Conservation (phyloP, 1,140 invertebrate species). For the Cydia fagiglandana region DNA sequence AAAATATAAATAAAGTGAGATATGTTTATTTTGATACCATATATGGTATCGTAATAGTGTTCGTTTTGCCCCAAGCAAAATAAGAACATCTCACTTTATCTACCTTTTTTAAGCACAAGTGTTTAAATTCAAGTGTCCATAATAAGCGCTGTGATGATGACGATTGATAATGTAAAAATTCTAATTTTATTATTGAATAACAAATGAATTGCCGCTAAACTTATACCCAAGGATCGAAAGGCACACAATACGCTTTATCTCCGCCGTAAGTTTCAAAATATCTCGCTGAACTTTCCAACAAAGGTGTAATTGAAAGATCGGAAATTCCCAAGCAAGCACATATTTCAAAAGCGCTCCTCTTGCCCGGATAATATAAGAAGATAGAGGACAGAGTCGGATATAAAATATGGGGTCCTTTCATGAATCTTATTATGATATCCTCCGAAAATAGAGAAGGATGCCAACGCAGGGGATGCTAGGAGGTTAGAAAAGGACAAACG, state of each 20-base stretch:
- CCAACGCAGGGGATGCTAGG: constrained; percentile 32
- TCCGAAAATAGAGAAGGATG: constrained; percentile 71
- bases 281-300: constrained; percentile 60
- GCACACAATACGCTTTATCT: constrained; percentile 29
- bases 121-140: no score
- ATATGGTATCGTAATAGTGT: no score
- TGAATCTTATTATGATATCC: constrained; percentile 87
- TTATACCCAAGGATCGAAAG: not conserved
- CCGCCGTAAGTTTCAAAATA: constrained; percentile 55
- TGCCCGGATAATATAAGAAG: constrained; percentile 80
- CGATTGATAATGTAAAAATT: no score
- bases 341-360: constrained; percentile 76
- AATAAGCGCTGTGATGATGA: no score
- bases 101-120: no score
- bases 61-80: no score
- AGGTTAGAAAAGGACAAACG: constrained; percentile 43
- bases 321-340: constrained; percentile 77
- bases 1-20: no score
- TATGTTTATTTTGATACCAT: no score
- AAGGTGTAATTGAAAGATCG: constrained; percentile 78
- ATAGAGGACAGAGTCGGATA: constrained; percentile 81
- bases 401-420: constrained; percentile 86
- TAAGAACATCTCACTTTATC: no score
- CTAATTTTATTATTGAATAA: not conserved
- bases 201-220: not conserved